Percentiles rank a stretch among this genome's conserved stretches.
These are phyloP conservation scores for Tipula helvola DNA, from an alignment of 2,888 invertebrate species.

Conservation along the genomic window DNA sequence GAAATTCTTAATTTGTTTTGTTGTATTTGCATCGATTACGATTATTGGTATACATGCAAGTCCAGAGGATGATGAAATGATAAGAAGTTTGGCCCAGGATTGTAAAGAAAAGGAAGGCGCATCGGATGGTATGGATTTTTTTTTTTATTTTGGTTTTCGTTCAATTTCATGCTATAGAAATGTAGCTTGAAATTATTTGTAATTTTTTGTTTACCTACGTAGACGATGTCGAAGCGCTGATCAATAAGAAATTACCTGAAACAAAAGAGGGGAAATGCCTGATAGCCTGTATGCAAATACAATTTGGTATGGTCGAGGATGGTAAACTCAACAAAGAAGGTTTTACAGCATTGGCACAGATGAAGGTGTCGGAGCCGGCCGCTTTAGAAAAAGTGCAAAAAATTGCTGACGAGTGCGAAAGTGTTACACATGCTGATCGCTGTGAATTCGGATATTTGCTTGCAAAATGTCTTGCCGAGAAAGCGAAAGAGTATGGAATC, in stretches of 20 bases:
- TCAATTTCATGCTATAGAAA: neutral
- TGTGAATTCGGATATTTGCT: neutral
- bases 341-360: neutral
- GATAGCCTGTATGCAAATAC: neutral
- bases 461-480: neutral
- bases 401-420: neutral
- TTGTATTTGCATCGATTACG: neutral
- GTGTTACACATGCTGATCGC: neutral
- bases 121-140: neutral
- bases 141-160: too few relatives aligned
- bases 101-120: conserved; percentile 6
- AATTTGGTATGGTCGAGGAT: neutral
- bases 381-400: neutral
- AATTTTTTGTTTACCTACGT: neutral
- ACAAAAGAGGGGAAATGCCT: neutral
- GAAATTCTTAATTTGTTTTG: neutral
- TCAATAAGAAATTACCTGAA: neutral
- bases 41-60: neutral
- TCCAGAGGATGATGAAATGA: neutral
- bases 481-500: neutral
- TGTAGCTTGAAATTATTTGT: neutral
- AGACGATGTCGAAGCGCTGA: neutral
- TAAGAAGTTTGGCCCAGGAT: neutral
- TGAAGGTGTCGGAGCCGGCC: neutral
- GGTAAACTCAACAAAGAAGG: neutral